Conservation (phyloP, 2,888 invertebrate species). For the Lasioglossum oenotherae region DNA sequence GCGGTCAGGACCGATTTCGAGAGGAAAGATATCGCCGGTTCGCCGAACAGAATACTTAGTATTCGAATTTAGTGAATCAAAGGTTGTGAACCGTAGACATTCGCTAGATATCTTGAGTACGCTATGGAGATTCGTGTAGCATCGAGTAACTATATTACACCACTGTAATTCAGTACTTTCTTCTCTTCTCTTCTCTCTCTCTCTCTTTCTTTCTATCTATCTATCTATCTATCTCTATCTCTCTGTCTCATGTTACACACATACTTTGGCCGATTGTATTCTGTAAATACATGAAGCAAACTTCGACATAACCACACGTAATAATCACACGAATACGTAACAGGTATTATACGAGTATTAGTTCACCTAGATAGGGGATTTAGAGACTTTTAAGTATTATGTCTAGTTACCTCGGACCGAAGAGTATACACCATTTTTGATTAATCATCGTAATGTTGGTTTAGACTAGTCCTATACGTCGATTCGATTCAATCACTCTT, state of each 20-base stretch:
- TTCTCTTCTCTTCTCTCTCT: constrained; percentile 19
- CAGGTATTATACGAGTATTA: constrained; percentile 64
- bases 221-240: background rate
- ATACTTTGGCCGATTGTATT: constrained; percentile 22
- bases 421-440: constrained; percentile 54
- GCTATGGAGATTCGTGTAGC: constrained; percentile 67
- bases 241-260: constrained; percentile 25
- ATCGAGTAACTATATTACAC: constrained; percentile 49
- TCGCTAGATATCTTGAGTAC: constrained; percentile 72
- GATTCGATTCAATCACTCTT: constrained; percentile 66
- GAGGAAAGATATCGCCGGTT: constrained; percentile 38
- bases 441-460: constrained; percentile 74
- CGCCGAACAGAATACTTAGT: constrained; percentile 57
- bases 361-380: constrained; percentile 71
- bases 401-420: constrained; percentile 66
- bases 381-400: constrained; percentile 66
- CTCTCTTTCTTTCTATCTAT: background rate
- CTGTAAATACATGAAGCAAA: constrained; percentile 26
- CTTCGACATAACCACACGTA: constrained; percentile 28
- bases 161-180: constrained; percentile 42
- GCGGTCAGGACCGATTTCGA: constrained; percentile 40
- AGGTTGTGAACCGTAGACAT: constrained; percentile 66
- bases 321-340: constrained; percentile 47
- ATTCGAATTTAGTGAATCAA: constrained; percentile 69
- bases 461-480: constrained; percentile 68